phyloP scores from a whole-genome alignment of 2,113 vertebrate species.

The Prolemur simus region DNA sequence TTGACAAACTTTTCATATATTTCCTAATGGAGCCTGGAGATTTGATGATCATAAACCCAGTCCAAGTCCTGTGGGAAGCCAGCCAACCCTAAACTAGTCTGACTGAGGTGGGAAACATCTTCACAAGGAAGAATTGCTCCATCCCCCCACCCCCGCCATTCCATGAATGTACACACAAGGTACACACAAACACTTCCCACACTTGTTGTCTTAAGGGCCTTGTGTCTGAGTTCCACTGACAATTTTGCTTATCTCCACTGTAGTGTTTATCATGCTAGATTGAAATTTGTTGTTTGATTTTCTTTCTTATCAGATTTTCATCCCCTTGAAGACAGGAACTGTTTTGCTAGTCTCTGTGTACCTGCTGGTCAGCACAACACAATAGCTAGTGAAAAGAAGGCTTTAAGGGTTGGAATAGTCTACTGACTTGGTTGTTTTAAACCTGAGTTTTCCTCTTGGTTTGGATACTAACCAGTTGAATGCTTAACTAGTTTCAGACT shows the following conservation, averaged over 20 bases:
- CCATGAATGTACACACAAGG: background rate
- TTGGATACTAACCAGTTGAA: background rate
- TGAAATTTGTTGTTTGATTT: background rate
- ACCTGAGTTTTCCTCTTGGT: background rate
- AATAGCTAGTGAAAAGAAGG: background rate
- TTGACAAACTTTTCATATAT: background rate
- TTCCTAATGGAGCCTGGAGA: background rate
- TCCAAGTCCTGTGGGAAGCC: background rate
- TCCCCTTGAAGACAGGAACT: background rate
- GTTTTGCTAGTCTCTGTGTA: background rate
- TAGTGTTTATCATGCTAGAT: background rate
- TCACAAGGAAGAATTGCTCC: background rate
- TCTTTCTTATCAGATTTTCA: background rate
- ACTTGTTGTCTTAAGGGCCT: background rate
- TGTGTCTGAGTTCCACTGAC: background rate
- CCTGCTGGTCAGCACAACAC: background rate
- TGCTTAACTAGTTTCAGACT: background rate
- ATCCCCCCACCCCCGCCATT: accelerated
- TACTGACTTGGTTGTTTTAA: background rate
- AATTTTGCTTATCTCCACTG: background rate
- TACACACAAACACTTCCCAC: accelerated
- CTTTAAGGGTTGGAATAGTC: background rate
- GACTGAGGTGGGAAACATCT: background rate
- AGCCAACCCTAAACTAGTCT: background rate
- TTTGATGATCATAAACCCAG: background rate